Base-by-base conservation (phyloP, 2,797 vertebrate genomes). In the Cossypha heuglini region DNA sequence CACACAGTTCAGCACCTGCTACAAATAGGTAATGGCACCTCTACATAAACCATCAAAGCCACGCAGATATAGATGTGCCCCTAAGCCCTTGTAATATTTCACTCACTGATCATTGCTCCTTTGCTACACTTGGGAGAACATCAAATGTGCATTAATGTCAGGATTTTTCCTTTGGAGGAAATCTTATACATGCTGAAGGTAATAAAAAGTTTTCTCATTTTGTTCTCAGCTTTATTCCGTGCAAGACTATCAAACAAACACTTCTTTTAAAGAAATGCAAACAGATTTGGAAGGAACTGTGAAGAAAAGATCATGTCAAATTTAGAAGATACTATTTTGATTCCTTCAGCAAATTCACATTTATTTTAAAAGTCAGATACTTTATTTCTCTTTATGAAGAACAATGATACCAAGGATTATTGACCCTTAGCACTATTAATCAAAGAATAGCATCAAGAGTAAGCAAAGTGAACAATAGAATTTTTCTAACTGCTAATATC, bases 401-500 rank as follows among this genome's bases (percentile, higher is more conserved):
- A 71, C 0, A 0, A 26, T 26, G 12, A 67, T 43, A 22, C 13
- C 28, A 62, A 58, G 25, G 35, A 77, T 46, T 59, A 51, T 43
- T 77, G 79, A 86, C 45, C 6, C 31, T 83, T 37, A 37, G 9
- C n/a, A 38, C 29, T 93, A 28, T 31, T 55, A 59, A 76, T 48
- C 35, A 71, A 75, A 57, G 17, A 83, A 40, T 22, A 67, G 40
- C 10, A 75, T 42, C 18, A 79, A 76, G 38, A 87, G 5, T 33
- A 79, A 61, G 35, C 9, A 73, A 83, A 80, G 10, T 13, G 13
- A 81, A 42, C 9, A 5, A 28, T 28, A 25, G 24, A 58, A 28
- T 21, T 75, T 45, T 71, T 81, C 45, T 46, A 84, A 77, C 49
- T 1, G 2, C 16, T 49, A 63, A 11, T 54, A 82, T 64, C 10